Evolutionary conservation across 2,888 invertebrate genomes (phyloP).

Genomic region (Drosophila lacicola): DNA sequence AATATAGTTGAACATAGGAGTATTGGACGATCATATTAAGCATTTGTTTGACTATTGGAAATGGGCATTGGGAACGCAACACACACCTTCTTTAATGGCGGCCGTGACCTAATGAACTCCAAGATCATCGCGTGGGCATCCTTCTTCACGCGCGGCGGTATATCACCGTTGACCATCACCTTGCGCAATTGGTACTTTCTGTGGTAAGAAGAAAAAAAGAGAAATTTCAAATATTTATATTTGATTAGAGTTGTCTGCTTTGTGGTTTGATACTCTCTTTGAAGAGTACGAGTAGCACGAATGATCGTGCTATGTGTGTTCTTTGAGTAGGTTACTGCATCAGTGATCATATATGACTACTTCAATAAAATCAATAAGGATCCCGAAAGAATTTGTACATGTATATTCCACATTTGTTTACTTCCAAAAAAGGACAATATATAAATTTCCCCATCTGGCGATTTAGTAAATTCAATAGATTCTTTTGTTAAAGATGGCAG

Average conservation of each 20-base stretch:
- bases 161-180: conserved; percentile 92
- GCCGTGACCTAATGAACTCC: conserved; percentile 98
- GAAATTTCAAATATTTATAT: conserved; percentile 37
- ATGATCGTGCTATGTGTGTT: neutral
- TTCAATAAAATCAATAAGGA: no score
- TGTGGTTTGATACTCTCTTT: conserved; percentile 15
- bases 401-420: no score
- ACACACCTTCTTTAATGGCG: conserved; percentile 94
- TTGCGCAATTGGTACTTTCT: conserved; percentile 94
- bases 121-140: conserved; percentile 98
- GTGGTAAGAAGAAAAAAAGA: conserved; percentile 36
- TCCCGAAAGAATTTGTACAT: no score
- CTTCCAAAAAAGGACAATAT: no score
- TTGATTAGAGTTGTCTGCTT: conserved; percentile 24
- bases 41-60: conserved; percentile 5
- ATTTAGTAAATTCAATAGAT: no score
- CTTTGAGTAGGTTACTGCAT: neutral
- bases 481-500: no score
- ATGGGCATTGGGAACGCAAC: conserved; percentile 20
- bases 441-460: no score
- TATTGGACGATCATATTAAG: neutral
- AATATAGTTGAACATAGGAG: neutral
- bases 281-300: neutral
- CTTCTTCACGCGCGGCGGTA: conserved; percentile 94
- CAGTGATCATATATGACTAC: no score